These are phyloP conservation scores for Macrophya alboannulata DNA, from an alignment of 2,888 invertebrate genomes.

Conservation along the genomic window DNA sequence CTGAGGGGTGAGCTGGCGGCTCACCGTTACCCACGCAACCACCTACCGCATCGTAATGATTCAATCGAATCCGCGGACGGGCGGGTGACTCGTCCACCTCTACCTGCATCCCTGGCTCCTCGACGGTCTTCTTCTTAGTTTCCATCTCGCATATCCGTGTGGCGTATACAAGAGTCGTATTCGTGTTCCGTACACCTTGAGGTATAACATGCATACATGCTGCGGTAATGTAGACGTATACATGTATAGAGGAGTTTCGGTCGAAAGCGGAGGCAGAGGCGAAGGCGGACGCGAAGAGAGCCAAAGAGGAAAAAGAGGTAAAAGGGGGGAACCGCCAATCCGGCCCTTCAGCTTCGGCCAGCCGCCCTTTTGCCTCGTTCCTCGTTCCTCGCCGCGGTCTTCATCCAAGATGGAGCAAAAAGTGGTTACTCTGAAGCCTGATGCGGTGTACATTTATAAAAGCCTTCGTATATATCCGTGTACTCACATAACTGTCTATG, in stretches of 20 bases:
- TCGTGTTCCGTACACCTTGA: not conserved
- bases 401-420: conserved; percentile 49
- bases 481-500: not conserved
- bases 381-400: conserved; percentile 44
- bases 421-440: conserved; percentile 2
- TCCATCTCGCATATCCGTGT: conserved; percentile 60
- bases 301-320: not conserved
- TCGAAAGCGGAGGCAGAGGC: not conserved
- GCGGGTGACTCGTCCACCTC: conserved; percentile 36
- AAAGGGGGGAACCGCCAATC: conserved; percentile 46
- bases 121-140: conserved; percentile 56
- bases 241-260: not conserved
- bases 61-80: conserved; percentile 55
- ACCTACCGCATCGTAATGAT: conserved; percentile 55
- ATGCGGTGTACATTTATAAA: not conserved
- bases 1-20: conserved; percentile 18
- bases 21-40: conserved; percentile 53
- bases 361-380: conserved; percentile 61
- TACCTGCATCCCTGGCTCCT: conserved; percentile 5
- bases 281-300: conserved; percentile 6
- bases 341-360: conserved; percentile 56
- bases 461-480: not conserved
- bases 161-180: not conserved
- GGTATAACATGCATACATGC: not conserved
- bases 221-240: not conserved